Evolutionary conservation across 2,113 vertebrate genomes (phyloP), one percentile per base, ranked within the genome.

Genomic region (Saccopteryx bilineata): DNA sequence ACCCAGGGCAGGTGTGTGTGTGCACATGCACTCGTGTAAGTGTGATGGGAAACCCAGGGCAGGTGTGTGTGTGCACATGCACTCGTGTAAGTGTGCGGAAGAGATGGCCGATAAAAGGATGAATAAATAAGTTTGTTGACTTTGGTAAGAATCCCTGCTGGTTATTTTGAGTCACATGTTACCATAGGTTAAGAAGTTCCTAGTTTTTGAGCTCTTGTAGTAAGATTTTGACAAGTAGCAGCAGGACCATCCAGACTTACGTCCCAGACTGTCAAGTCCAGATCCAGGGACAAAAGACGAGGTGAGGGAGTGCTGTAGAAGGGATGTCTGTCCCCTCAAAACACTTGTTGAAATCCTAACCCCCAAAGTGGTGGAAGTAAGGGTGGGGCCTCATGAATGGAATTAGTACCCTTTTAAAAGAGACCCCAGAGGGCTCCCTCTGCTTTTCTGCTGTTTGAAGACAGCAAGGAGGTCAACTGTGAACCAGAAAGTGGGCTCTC

Each of bases 291-390:
- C 54, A 46, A n/a, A 96, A 56, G 39, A 24, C n/a, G 14, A 61
- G n/a, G 68, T 5, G 9, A 60, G 13, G 21, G 48, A 66, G 28
- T 8, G 26, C 50, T 24, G 9, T n/a, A 71, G 54, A 28, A 9
- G 1, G 9, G n/a, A 7, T 0, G 0, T 46, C 75, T 39, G 23
- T n/a, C 1, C 48, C 11, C 48, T 12, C 9, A 21, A 46, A 31
- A 69, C 28, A 5, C 28, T 24, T 33, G 24, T 26, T 69, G 56
- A 87, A 21, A 26, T 17, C 10, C 28, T 26, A 19, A 10, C 28
- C 50, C 24, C 54, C 50, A 24, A 14, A 23, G 26, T 18, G 71
- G n/a, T 24, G 10, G 10, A 10, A 24, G 33, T 24, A 11, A 56
- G 33, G 39, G 28, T 33, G 19, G 63, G 31, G 19, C 50, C 63